phyloP scores from a whole-genome alignment of 2,113 vertebrate species.

The Pygoscelis adeliae region DNA sequence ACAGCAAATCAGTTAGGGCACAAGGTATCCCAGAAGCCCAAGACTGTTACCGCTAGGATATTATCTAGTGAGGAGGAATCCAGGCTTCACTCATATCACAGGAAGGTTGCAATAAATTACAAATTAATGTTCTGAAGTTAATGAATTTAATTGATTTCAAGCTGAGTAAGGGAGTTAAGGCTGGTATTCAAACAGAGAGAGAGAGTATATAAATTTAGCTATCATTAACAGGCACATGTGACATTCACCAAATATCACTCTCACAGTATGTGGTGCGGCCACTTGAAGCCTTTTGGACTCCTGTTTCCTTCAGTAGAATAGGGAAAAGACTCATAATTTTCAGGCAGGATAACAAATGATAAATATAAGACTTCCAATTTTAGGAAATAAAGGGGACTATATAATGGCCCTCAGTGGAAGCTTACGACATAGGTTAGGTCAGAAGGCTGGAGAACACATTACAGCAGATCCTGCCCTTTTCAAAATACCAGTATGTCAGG shows the following conservation, averaged over 20 bases:
- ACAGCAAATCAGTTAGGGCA: not conserved
- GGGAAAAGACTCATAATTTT: not conserved
- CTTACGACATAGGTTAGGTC: not conserved
- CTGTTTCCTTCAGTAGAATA: not conserved
- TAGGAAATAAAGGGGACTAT: not conserved
- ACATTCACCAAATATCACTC: not conserved
- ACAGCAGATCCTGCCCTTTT: not conserved
- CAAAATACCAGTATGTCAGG: not conserved
- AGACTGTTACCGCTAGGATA: not conserved
- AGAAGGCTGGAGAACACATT: not conserved
- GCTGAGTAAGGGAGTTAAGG: not conserved
- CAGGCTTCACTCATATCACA: not conserved
- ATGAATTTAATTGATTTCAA: slow-evolving; percentile 48
- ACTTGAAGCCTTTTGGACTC: not conserved
- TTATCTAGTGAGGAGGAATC: not conserved
- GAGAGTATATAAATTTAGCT: not conserved
- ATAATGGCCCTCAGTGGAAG: not conserved
- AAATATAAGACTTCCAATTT: not conserved
- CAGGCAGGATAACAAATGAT: not conserved
- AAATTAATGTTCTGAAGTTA: slow-evolving; percentile 39
- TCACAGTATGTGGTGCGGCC: not conserved
- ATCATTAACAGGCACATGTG: not conserved
- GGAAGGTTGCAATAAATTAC: not conserved
- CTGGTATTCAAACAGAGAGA: not conserved
- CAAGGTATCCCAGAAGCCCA: not conserved